Evolutionary conservation across 2,797 vertebrate genomes (phyloP).

Genomic region (Sebastes vulpes): DNA sequence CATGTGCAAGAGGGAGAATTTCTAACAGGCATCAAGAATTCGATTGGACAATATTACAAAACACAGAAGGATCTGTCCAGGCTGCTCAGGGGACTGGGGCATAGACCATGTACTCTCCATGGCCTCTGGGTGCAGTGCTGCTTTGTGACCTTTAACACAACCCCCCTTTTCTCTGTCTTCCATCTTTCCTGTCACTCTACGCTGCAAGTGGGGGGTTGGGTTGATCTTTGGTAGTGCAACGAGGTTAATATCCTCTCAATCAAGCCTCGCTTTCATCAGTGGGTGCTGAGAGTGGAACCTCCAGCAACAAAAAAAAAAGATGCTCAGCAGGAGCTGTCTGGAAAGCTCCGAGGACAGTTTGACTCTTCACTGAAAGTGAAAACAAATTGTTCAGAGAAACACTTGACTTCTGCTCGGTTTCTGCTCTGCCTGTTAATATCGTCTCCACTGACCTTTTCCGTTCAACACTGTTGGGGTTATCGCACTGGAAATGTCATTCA

Average conservation of each 20-base stretch:
- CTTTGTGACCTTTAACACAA: constrained; percentile 41
- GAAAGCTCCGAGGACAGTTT: background rate
- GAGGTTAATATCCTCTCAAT: constrained; percentile 52
- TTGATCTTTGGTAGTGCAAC: constrained; percentile 17
- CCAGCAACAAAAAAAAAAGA: background rate
- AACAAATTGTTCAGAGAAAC: background rate
- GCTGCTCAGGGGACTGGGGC: background rate
- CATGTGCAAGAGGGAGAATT: background rate
- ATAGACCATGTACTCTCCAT: background rate
- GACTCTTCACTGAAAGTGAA: background rate
- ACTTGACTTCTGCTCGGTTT: background rate
- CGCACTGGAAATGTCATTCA: constrained; percentile 8
- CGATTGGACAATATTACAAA: background rate
- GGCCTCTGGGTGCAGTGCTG: background rate
- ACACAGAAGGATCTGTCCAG: background rate
- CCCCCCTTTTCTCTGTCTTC: constrained; percentile 13
- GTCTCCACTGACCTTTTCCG: constrained; percentile 35
- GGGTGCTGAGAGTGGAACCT: background rate
- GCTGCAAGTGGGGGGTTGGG: constrained; percentile 30
- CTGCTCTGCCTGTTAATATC: constrained; percentile 1
- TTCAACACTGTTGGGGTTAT: constrained; percentile 15
- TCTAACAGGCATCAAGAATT: background rate
- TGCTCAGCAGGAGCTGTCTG: background rate
- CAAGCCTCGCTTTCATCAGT: background rate
- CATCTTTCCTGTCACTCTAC: constrained; percentile 35